Percentiles rank a stretch among this genome's conserved stretches.
phyloP scores from a whole-genome alignment of 2,113 vertebrate genomes.

The Galbula dea region DNA sequence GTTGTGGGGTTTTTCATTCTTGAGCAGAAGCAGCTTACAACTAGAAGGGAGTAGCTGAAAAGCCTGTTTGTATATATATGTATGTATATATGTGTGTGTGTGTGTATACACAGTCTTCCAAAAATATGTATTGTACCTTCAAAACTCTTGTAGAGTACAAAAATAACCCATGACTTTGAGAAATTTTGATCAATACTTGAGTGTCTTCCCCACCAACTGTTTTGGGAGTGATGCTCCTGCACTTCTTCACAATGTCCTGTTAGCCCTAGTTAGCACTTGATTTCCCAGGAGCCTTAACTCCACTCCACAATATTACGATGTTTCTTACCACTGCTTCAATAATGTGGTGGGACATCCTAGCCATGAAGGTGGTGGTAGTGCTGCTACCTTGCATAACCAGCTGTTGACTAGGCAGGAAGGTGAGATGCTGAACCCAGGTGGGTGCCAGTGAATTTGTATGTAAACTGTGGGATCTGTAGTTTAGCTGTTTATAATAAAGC shows the following conservation, averaged over 20 bases:
- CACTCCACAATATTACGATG: neutral
- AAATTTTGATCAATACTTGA: neutral
- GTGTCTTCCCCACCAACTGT: neutral
- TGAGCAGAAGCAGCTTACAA: neutral
- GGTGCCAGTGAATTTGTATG: neutral
- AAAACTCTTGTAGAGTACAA: neutral
- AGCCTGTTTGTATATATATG: neutral
- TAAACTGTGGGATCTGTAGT: neutral
- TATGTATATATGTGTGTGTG: too few species aligned
- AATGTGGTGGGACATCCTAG: neutral
- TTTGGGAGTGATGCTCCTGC: neutral
- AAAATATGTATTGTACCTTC: neutral
- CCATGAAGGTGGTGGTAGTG: accelerated
- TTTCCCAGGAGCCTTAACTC: neutral
- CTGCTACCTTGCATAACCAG: neutral
- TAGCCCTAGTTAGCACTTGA: neutral
- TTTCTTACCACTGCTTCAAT: neutral
- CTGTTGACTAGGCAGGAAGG: neutral
- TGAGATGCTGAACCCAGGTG: neutral
- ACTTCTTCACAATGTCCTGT: neutral
- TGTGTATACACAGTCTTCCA: neutral
- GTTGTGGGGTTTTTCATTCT: neutral
- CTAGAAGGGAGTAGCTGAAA: neutral
- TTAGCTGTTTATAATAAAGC: neutral
- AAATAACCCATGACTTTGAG: neutral